These are phyloP conservation scores for Lasioglossum lativentre DNA, from an alignment of 2,888 invertebrate species.

Conservation along the genomic window DNA sequence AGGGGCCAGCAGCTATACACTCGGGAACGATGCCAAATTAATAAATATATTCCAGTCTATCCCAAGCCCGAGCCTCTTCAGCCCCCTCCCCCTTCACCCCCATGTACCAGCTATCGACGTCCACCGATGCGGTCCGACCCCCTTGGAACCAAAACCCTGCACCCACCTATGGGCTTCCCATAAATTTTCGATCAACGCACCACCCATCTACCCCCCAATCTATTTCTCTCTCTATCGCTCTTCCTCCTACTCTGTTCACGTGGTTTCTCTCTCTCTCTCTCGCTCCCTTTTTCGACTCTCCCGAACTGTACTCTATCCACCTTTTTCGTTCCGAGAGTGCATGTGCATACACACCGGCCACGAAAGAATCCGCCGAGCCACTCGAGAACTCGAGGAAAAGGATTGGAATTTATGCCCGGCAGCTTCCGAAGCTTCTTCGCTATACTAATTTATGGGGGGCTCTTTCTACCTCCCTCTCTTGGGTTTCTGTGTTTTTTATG, in stretches of 20 bases:
- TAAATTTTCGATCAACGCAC: slow-evolving; percentile 79
- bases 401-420: slow-evolving; percentile 28
- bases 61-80: slow-evolving; percentile 55
- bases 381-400: slow-evolving; percentile 22
- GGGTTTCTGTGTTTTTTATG: not conserved
- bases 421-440: slow-evolving; percentile 32
- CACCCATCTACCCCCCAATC: slow-evolving; percentile 11
- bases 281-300: not conserved
- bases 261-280: not conserved
- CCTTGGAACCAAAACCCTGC: slow-evolving; percentile 39
- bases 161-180: slow-evolving; percentile 60
- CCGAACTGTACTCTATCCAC: not conserved
- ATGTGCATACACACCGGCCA: not conserved
- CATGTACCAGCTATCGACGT: slow-evolving; percentile 32
- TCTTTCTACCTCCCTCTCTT: not conserved
- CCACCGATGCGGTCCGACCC: slow-evolving; percentile 29
- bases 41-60: slow-evolving; percentile 83
- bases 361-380: slow-evolving; percentile 5
- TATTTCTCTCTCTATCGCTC: not conserved
- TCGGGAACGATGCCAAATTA: slow-evolving; percentile 83
- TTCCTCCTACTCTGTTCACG: not conserved
- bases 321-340: not conserved
- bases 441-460: slow-evolving; percentile 25
- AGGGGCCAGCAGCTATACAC: slow-evolving; percentile 79
- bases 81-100: not conserved